Percentiles rank a stretch among this genome's conserved stretches.
Evolutionary conservation across 2,797 vertebrate genomes (phyloP).

Genomic region (Otus scops): DNA sequence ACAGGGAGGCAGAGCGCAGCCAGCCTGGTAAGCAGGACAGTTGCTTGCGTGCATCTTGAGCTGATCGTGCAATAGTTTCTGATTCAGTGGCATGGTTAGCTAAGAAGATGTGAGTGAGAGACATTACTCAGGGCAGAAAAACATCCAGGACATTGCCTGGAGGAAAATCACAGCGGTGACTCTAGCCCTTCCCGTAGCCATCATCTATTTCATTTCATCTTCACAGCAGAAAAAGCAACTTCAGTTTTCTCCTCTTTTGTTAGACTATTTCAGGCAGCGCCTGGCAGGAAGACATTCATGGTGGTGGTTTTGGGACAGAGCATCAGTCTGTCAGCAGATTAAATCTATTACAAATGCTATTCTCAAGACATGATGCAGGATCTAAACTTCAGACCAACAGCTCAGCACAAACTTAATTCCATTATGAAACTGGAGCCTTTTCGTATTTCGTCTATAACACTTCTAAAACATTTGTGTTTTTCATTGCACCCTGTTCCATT

Average conservation of each 20-base stretch:
- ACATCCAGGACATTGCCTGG: background rate
- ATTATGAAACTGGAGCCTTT: background rate
- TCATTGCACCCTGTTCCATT: background rate
- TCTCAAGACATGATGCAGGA: background rate
- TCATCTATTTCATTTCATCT: background rate
- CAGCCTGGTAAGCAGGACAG: background rate
- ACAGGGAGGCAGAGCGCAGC: background rate
- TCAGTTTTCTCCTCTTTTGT: background rate
- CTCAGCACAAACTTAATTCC: slow-evolving; percentile 8
- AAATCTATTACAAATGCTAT: background rate
- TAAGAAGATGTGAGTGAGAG: background rate
- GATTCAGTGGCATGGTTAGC: background rate
- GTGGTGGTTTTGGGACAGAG: slow-evolving; percentile 12
- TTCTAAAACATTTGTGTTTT: background rate
- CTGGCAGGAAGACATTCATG: background rate
- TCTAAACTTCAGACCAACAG: background rate
- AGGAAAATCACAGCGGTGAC: background rate
- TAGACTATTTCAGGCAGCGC: background rate
- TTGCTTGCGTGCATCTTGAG: background rate
- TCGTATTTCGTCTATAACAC: background rate
- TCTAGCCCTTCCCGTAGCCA: background rate
- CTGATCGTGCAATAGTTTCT: background rate
- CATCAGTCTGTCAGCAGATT: slow-evolving; percentile 15
- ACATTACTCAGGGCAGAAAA: background rate
- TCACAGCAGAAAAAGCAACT: background rate